Evolutionary conservation across 2,113 vertebrate genomes (phyloP).

Genomic region (Cyanoderma ruficeps): DNA sequence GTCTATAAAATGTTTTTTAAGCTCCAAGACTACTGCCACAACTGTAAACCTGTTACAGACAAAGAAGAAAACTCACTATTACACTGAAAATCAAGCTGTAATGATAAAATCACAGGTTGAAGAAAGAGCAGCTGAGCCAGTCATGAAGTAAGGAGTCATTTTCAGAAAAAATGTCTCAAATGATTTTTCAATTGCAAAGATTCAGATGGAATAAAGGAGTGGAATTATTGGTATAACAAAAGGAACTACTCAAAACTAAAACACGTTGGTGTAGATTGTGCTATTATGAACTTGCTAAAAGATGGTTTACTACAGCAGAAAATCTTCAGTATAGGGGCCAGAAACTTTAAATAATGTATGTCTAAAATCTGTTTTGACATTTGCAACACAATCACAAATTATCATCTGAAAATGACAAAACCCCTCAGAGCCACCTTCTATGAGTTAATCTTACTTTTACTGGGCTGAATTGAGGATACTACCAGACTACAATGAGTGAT

Average conservation of each 20-base stretch:
- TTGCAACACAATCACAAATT: background rate
- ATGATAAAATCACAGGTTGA: background rate
- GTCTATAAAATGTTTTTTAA: background rate
- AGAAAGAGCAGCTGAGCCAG: background rate
- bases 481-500: background rate
- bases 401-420: background rate
- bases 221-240: background rate
- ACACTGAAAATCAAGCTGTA: background rate
- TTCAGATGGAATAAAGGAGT: background rate
- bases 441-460: background rate
- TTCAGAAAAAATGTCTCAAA: background rate
- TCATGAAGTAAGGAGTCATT: background rate
- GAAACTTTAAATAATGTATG: background rate
- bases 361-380: background rate
- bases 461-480: background rate
- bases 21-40: background rate
- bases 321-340: background rate
- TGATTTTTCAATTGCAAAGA: background rate
- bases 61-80: background rate
- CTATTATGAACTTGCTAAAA: background rate
- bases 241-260: background rate
- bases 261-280: fast-evolving
- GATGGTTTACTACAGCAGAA: background rate
- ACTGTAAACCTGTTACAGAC: background rate
- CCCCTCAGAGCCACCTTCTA: background rate